Conservation (phyloP, 2,113 vertebrate genomes). For the Caranx melampygus region DNA sequence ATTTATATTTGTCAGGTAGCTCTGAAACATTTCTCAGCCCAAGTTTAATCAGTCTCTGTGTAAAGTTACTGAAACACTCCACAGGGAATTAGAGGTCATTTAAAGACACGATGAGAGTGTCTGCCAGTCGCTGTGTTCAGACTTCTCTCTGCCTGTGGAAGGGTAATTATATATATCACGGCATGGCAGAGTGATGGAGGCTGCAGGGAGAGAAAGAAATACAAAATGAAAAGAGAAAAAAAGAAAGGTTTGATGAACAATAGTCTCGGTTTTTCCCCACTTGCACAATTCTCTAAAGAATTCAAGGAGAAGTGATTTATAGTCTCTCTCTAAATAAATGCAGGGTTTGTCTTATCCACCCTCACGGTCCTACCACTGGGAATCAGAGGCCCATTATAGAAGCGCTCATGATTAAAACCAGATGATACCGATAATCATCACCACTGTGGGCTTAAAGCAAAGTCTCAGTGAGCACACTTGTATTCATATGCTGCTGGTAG, state of each 20-base stretch:
- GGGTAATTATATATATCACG: slow-evolving; percentile 30
- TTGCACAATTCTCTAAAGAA: slow-evolving; percentile 25
- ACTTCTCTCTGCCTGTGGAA: slow-evolving; percentile 11
- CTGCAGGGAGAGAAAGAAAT: not conserved
- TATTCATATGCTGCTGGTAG: not conserved
- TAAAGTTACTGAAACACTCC: slow-evolving; percentile 14
- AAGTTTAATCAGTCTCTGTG: slow-evolving; percentile 13
- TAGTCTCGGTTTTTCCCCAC: slow-evolving; percentile 13
- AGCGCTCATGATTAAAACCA: slow-evolving; percentile 53
- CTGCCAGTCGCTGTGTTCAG: slow-evolving; percentile 2
- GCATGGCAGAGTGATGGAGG: not conserved
- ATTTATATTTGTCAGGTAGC: slow-evolving; percentile 5
- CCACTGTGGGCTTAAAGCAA: slow-evolving; percentile 17
- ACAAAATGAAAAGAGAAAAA: not conserved
- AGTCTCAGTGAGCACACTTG: slow-evolving; percentile 14
- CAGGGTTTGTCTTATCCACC: slow-evolving; percentile 50
- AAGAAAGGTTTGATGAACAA: slow-evolving; percentile 32
- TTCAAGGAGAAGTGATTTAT: slow-evolving; percentile 63
- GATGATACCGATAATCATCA: slow-evolving; percentile 50
- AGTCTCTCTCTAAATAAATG: slow-evolving; percentile 52
- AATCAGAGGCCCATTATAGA: slow-evolving; percentile 55
- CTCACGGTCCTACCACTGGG: slow-evolving; percentile 41
- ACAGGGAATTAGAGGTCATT: slow-evolving; percentile 3
- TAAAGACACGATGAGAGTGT: slow-evolving; percentile 6
- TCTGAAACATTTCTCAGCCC: not conserved